Evolutionary conservation across 1,140 invertebrate species (phyloP).

Genomic region (Rhopalosiphum padi): DNA sequence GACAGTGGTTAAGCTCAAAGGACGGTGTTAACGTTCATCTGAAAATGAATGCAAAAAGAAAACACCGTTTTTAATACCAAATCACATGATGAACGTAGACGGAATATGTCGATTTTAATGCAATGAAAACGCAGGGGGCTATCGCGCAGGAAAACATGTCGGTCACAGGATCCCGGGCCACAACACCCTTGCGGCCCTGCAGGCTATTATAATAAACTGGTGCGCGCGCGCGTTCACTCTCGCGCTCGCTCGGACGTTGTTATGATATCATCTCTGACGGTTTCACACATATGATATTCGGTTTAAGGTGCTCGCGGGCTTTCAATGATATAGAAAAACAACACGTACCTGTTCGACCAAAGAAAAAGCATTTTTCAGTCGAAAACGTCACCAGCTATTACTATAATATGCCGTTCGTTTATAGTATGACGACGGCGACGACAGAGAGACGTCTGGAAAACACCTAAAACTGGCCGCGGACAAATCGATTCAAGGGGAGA

Average conservation of each 20-base stretch:
- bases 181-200: background rate
- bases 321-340: too few species aligned
- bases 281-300: background rate
- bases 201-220: background rate
- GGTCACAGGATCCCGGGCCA: slow-evolving; percentile 14
- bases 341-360: background rate
- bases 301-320: background rate
- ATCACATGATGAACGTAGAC: background rate
- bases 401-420: background rate
- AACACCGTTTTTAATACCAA: background rate
- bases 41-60: background rate
- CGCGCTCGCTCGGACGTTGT: background rate
- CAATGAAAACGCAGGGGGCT: background rate
- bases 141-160: slow-evolving; percentile 35
- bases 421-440: background rate
- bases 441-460: slow-evolving; percentile 23
- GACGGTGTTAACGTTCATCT: slow-evolving; percentile 52
- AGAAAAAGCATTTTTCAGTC: background rate
- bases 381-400: background rate
- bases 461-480: slow-evolving; percentile 36
- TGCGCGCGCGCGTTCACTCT: background rate
- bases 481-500: slow-evolving; percentile 46
- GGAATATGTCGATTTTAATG: background rate
- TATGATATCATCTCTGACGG: background rate
- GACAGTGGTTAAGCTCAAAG: background rate